phyloP scores from a whole-genome alignment of 2,797 vertebrate species.

The Cirrhinus mrigala region DNA sequence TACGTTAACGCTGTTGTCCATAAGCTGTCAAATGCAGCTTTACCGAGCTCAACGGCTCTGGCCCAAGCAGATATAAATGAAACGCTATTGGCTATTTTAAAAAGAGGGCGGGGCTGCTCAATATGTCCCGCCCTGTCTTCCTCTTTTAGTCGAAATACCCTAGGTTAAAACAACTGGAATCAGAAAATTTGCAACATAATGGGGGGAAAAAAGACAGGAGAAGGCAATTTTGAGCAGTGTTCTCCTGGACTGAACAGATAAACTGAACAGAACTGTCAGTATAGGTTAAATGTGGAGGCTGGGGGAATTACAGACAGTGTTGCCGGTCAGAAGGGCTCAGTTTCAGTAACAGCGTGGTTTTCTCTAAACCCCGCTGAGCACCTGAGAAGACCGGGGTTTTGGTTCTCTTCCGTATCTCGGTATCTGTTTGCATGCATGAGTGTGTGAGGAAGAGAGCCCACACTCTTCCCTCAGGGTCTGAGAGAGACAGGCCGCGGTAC shows the following conservation, averaged over 20 bases:
- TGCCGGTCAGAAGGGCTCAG: not conserved
- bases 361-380: not conserved
- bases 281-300: not conserved
- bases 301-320: not conserved
- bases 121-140: too few relatives aligned
- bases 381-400: not conserved
- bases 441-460: not conserved
- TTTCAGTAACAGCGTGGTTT: not conserved
- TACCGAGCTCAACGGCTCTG: too few relatives aligned
- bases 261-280: not conserved
- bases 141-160: not conserved
- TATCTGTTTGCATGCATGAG: slow-evolving; percentile 8
- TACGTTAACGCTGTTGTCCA: too few relatives aligned
- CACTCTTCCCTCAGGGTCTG: not conserved
- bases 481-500: not conserved
- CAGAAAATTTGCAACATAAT: not conserved
- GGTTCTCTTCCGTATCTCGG: not conserved
- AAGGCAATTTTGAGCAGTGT: not conserved
- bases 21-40: too few relatives aligned
- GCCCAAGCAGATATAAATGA: too few relatives aligned
- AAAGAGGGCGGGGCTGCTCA: too few relatives aligned
- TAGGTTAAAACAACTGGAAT: not conserved
- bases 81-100: too few relatives aligned
- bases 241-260: not conserved
- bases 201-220: not conserved